Evolutionary conservation across 2,113 vertebrate genomes (phyloP).

Genomic region (Carettochelys insculpta): DNA sequence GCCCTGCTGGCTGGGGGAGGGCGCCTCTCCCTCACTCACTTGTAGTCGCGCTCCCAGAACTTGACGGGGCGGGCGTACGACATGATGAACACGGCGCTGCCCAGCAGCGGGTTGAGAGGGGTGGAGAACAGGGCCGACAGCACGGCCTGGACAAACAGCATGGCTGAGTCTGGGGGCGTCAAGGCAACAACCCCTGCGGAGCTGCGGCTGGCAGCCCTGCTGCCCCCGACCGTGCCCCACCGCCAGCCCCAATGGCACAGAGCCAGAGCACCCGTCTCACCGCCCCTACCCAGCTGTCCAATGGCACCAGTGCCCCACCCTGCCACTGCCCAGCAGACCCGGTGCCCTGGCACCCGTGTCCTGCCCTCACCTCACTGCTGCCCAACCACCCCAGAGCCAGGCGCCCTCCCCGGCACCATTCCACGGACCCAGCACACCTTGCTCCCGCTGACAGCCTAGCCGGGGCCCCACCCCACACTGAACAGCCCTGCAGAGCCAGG

Average conservation of each 20-base stretch:
- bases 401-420: no score
- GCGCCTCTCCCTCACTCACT: slow-evolving; percentile 76
- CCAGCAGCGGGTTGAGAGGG: slow-evolving; percentile 89
- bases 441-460: no score
- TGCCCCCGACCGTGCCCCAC: neutral
- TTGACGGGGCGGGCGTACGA: slow-evolving; percentile 91
- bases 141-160: slow-evolving; percentile 89
- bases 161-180: slow-evolving; percentile 85
- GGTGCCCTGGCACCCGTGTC: no score
- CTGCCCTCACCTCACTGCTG: no score
- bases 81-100: slow-evolving; percentile 90
- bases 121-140: slow-evolving; percentile 90
- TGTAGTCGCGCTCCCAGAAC: slow-evolving; percentile 94
- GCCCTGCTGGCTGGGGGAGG: no score
- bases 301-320: no score
- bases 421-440: neutral
- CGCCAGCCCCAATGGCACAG: neutral
- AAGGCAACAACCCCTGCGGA: neutral
- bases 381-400: no score
- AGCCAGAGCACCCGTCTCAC: neutral
- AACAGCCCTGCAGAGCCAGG: neutral
- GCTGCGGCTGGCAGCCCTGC: no score
- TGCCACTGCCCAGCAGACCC: no score
- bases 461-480: no score
- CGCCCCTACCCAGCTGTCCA: no score